A percentile compares a stretch with the other conserved stretches of the same genome.
Conservation (phyloP, 2,113 vertebrate species). For the Athene cunicularia region DNA sequence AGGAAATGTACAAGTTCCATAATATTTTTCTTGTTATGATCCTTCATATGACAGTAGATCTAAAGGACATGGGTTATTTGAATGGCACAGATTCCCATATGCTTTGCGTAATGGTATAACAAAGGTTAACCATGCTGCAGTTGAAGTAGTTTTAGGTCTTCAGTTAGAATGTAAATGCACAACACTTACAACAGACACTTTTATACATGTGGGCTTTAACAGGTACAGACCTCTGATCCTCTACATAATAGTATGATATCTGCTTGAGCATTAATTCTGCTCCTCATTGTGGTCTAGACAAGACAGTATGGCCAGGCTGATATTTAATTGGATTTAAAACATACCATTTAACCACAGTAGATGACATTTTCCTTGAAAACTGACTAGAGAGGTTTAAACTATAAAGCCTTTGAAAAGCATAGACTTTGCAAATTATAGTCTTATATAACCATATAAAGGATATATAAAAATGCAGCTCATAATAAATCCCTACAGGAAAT, state of each 20-base stretch:
- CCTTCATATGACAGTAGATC: background rate
- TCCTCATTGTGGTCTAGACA: background rate
- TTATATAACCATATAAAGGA: background rate
- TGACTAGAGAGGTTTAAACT: background rate
- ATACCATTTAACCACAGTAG: background rate
- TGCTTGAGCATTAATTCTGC: background rate
- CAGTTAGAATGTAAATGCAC: background rate
- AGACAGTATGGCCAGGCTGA: background rate
- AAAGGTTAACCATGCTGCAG: background rate
- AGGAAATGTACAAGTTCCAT: background rate
- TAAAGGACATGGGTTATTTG: background rate
- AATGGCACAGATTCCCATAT: background rate
- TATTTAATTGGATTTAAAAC: background rate
- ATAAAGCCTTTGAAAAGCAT: background rate
- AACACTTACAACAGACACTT: background rate
- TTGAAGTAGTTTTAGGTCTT: background rate
- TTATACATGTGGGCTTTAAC: background rate
- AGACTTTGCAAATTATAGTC: background rate
- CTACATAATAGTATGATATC: background rate
- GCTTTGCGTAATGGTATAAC: background rate
- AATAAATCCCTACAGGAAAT: background rate
- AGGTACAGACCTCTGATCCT: background rate
- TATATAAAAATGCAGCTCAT: background rate
- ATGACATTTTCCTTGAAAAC: background rate
- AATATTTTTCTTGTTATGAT: background rate